Percentiles rank a stretch among this genome's conserved stretches.
Evolutionary conservation across 2,113 vertebrate genomes (phyloP).

Genomic region (Tor tambroides): DNA sequence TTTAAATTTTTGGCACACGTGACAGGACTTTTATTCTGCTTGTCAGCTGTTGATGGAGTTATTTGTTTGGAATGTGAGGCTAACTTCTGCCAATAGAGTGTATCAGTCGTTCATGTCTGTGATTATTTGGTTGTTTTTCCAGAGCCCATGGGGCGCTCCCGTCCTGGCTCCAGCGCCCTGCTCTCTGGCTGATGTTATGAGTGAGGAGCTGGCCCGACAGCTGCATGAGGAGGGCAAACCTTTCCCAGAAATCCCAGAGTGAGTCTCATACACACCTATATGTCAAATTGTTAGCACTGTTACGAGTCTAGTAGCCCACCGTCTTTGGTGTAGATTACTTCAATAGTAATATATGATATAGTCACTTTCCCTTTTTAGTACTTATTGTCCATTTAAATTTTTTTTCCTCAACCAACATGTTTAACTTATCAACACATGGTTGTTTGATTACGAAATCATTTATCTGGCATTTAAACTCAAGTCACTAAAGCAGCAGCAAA

Average conservation of each 20-base stretch:
- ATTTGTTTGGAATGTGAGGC: neutral
- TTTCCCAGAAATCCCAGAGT: conserved; percentile 76
- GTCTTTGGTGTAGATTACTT: neutral
- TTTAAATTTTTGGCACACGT: neutral
- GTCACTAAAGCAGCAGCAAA: neutral
- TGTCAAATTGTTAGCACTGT: neutral
- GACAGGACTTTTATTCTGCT: neutral
- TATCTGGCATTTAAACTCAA: too few species aligned
- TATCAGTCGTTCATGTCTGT: too few species aligned
- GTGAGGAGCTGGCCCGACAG: conserved; percentile 92
- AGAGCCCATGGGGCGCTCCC: conserved; percentile 89
- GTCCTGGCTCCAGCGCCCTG: conserved; percentile 75
- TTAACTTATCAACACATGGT: neutral
- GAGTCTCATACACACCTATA: conserved; percentile 66
- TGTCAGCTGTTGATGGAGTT: too few species aligned
- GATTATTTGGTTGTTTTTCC: neutral
- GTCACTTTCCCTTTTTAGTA: neutral
- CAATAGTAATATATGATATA: neutral
- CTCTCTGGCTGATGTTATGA: conserved; percentile 95
- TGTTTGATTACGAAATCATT: neutral
- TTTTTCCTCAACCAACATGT: neutral
- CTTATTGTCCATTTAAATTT: neutral
- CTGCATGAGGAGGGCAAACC: conserved; percentile 82
- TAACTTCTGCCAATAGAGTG: neutral
- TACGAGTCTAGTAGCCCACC: neutral